A percentile compares a stretch with the other conserved stretches of the same genome.
phyloP scores from a whole-genome alignment of 2,797 vertebrate species.

The Manis crassicaudata region DNA sequence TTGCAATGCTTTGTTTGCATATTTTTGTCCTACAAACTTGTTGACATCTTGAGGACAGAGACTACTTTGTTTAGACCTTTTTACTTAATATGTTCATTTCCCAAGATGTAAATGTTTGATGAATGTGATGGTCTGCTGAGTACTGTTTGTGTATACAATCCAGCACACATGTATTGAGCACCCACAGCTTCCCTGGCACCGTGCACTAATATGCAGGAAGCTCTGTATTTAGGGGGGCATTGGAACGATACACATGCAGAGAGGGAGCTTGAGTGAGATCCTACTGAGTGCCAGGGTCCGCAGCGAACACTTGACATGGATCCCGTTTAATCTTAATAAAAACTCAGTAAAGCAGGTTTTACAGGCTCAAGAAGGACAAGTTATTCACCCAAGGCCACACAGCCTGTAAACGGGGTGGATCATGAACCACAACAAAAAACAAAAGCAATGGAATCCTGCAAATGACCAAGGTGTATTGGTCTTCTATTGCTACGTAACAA shows the following conservation, averaged over 20 bases:
- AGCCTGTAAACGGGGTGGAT: neutral
- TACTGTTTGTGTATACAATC: neutral
- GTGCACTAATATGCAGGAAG: neutral
- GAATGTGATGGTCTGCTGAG: neutral
- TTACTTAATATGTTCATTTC: neutral
- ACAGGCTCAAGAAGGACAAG: neutral
- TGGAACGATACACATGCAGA: neutral
- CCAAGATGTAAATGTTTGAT: neutral
- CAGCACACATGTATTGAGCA: neutral
- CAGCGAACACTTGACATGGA: neutral
- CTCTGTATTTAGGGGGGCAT: neutral
- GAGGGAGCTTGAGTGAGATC: neutral
- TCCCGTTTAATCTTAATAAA: slow-evolving; percentile 46
- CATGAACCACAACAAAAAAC: neutral
- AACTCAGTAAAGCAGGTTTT: slow-evolving; percentile 17
- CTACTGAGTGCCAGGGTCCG: neutral
- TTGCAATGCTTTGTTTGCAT: neutral
- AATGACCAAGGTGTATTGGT: neutral
- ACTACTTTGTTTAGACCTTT: neutral
- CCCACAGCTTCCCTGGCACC: neutral
- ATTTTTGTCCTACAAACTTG: neutral
- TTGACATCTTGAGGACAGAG: neutral
- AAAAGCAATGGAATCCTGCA: neutral
- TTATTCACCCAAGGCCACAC: neutral
- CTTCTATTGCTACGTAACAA: neutral